Conservation (phyloP, 2,113 vertebrate genomes). For the Hemiprocne comata region DNA sequence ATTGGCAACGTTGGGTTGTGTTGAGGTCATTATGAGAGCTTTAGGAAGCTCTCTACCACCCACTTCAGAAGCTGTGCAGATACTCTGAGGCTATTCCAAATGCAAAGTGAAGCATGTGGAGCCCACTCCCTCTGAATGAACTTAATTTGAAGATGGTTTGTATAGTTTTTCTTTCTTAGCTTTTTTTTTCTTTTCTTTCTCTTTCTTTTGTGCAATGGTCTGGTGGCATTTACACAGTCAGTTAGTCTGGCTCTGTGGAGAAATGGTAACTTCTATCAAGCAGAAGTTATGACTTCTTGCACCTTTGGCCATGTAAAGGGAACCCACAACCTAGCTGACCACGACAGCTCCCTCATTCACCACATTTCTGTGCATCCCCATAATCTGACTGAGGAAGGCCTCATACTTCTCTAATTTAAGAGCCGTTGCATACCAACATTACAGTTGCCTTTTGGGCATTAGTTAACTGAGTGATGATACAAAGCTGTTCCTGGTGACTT, state of each 20-base stretch:
- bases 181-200: not conserved
- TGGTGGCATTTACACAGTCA: not conserved
- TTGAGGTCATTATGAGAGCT: not conserved
- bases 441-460: not conserved
- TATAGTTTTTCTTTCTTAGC: not conserved
- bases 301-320: not conserved
- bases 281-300: not conserved
- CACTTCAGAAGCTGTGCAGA: not conserved
- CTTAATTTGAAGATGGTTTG: not conserved
- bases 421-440: not conserved
- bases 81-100: not conserved
- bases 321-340: not conserved
- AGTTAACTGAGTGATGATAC: slow-evolving; percentile 36
- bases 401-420: not conserved
- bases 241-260: not conserved
- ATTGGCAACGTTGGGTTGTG: not conserved
- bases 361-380: not conserved
- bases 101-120: not conserved
- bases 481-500: slow-evolving; percentile 26
- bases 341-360: not conserved
- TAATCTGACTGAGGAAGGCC: not conserved
- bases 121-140: not conserved
- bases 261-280: not conserved
- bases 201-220: accelerated
- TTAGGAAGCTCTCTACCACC: not conserved